These are phyloP conservation scores for Crossocerus cetratus DNA, from an alignment of 2,888 invertebrate species.

Conservation along the genomic window DNA sequence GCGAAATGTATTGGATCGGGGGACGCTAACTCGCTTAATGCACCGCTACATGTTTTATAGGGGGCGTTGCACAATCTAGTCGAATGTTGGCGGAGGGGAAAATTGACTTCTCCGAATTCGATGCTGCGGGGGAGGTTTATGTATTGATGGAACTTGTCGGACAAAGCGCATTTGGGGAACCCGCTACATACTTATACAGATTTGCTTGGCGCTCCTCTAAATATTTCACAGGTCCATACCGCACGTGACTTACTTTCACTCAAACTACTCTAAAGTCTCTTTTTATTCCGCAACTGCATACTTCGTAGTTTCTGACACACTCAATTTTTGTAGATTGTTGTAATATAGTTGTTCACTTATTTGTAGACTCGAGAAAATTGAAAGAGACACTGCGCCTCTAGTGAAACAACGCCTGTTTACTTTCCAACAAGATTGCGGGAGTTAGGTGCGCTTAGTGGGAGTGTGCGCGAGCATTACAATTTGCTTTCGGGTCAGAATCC, in stretches of 20 bases:
- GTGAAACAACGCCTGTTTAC: too few species aligned
- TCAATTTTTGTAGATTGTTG: too few species aligned
- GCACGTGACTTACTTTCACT: not conserved
- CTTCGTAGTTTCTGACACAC: too few species aligned
- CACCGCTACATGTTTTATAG: slow-evolving; percentile 27
- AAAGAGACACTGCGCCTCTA: too few species aligned
- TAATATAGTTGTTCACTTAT: too few species aligned
- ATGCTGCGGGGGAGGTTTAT: slow-evolving; percentile 5
- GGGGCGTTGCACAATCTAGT: too few species aligned
- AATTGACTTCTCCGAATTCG: slow-evolving; percentile 10
- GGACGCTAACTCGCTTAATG: slow-evolving; percentile 12
- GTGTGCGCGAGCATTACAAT: not conserved
- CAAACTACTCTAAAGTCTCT: too few species aligned
- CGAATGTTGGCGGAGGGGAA: not conserved
- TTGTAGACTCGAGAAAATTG: too few species aligned
- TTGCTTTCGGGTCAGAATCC: not conserved
- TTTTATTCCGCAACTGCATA: too few species aligned
- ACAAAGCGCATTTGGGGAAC: slow-evolving; percentile 16
- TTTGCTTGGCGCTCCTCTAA: not conserved
- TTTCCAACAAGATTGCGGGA: too few species aligned
- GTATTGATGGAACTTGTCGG: slow-evolving; percentile 20
- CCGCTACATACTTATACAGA: not conserved
- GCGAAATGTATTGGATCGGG: not conserved
- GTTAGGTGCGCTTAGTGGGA: too few species aligned
- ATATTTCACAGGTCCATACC: slow-evolving; percentile 9